A percentile compares a stretch with the other conserved stretches of the same genome.
phyloP scores from a whole-genome alignment of 2,888 invertebrate species.

The Aporophyla nigra region DNA sequence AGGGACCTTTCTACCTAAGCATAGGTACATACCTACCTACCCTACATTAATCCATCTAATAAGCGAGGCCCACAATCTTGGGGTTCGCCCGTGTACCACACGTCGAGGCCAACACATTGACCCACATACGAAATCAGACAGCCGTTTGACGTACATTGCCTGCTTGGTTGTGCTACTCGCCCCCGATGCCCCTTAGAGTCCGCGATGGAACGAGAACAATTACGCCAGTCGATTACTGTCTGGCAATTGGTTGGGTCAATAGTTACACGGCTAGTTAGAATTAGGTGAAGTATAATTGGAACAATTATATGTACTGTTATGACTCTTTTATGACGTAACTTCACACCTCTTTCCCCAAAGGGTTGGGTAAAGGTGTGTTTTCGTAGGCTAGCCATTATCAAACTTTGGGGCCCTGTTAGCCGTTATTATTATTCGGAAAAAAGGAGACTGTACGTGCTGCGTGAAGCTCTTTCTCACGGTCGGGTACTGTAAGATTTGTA shows the following conservation, averaged over 20 bases:
- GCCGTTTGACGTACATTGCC: conserved; percentile 57
- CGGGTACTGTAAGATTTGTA: background rate
- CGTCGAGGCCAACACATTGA: conserved; percentile 58
- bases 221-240: conserved; percentile 16
- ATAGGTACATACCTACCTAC: conserved; percentile 25
- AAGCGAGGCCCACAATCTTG: conserved; percentile 52
- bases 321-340: conserved; percentile 21
- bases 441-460: background rate
- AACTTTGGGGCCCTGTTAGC: background rate
- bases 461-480: background rate
- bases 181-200: conserved; percentile 1
- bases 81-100: conserved; percentile 36
- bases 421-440: background rate
- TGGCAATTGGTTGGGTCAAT: conserved; percentile 14
- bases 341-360: conserved; percentile 3
- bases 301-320: conserved; percentile 30
- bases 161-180: background rate
- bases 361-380: conserved; percentile 40
- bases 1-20: conserved; percentile 36
- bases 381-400: conserved; percentile 1
- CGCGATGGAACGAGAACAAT: conserved; percentile 46
- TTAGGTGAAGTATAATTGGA: conserved; percentile 29
- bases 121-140: conserved; percentile 61
- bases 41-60: conserved; percentile 61
- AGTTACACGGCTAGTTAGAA: background rate